Evolutionary conservation across 2,888 invertebrate species (phyloP), one percentile per base, ranked within the genome.

Genomic region (Acleris cristana): DNA sequence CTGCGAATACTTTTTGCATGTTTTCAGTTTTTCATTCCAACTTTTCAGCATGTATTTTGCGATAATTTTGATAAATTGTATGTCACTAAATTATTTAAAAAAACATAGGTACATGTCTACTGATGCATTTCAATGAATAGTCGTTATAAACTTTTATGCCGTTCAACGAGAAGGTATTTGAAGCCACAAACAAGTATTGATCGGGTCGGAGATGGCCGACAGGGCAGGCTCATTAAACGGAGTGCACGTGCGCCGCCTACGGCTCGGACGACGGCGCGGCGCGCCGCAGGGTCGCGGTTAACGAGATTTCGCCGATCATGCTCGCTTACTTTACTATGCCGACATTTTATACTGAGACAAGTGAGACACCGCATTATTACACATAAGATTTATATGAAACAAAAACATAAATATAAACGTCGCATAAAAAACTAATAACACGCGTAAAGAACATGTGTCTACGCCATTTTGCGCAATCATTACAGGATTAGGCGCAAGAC

Each of bases 1-100:
- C 96, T 96, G 96, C 96, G 96, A 79, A 81, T 0, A 30, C 45
- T 60, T 66, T 66, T 21, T 44, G 40, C 19, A 1, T 6, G 2
- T 56, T 44, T 21, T 19, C 14, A 12, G 2, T 54, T 12, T 58
- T 48, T 19, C 7, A 26, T 12, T 23, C 48, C 14, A 14, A 3
- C 30, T 30, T 30, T 49, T 7, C 12, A 8, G 18, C 12, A 12
- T 30, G 26, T 30, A 30, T 48, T 23, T 16, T 23, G 19, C 7
- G 14, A 56, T 2, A 44, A 45, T 44, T 19, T 16, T 21, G 16
- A n/a, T n/a, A 16, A 40, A 12, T 14, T 44, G 44, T 26, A 26
- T 44, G 16, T 44, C 4, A 16, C 16, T 44, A 44, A 7, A 21
- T 2, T 21, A 21, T 2, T 21, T 26, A 1, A 6, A 26, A 26